phyloP scores from a whole-genome alignment of 2,113 vertebrate genomes.

The Mesembrinibis cayennensis region DNA sequence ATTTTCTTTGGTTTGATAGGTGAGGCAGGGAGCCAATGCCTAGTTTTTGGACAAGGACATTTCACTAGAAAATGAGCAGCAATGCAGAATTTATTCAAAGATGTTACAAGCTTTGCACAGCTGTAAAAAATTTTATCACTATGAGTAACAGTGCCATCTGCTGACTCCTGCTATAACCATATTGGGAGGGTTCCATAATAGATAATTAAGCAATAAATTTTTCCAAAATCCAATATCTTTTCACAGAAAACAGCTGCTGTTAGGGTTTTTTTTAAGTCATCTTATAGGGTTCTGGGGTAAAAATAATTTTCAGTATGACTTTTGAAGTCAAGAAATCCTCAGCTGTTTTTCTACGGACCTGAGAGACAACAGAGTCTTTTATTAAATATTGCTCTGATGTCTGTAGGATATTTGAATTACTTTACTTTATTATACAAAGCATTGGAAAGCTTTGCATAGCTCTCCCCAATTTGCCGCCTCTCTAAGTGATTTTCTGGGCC shows the following conservation, averaged over 20 bases:
- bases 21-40: not conserved
- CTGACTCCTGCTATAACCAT: conserved; percentile 48
- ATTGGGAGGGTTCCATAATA: conserved; percentile 22
- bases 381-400: not conserved
- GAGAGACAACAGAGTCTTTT: not conserved
- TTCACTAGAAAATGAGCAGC: conserved; percentile 25
- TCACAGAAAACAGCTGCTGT: not conserved
- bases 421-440: not conserved
- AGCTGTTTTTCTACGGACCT: not conserved
- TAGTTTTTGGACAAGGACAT: not conserved
- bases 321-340: not conserved
- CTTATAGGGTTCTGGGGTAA: not conserved
- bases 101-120: not conserved
- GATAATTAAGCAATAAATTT: conserved; percentile 57
- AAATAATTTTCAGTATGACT: not conserved
- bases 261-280: not conserved
- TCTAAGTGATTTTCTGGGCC: not conserved
- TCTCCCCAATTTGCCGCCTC: not conserved
- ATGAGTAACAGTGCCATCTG: conserved; percentile 67
- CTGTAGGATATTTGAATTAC: not conserved
- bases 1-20: not conserved
- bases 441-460: not conserved
- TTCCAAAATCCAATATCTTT: conserved; percentile 32
- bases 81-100: conserved; percentile 1
- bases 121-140: conserved; percentile 55